A percentile compares a stretch with the other conserved stretches of the same genome.
Conservation (phyloP, 2,888 invertebrate species). For the Ectobius pallidus region DNA sequence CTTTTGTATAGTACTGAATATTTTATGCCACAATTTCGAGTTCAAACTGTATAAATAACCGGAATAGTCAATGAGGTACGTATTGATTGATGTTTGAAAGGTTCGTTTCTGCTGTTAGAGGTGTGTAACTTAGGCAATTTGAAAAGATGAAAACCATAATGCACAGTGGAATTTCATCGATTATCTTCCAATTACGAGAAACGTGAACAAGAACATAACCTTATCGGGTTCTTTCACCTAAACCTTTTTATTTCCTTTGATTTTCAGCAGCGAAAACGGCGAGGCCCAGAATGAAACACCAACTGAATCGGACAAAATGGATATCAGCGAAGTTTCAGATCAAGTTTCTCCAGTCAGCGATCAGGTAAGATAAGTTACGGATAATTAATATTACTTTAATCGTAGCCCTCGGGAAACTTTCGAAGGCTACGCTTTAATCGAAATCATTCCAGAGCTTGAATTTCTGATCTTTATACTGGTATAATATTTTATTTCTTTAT, state of each 20-base stretch:
- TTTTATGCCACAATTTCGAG: not conserved
- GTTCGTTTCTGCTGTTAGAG: not conserved
- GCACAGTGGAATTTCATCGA: not conserved
- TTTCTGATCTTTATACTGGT: no score
- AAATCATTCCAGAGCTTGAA: no score
- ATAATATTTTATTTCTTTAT: no score
- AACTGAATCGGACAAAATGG: conserved; percentile 40
- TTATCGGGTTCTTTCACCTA: not conserved
- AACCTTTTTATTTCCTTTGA: not conserved
- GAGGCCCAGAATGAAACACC: conserved; percentile 39
- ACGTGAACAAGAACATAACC: not conserved
- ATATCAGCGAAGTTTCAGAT: conserved; percentile 41
- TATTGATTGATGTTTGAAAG: not conserved
- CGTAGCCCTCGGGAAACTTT: no score
- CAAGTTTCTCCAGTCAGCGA: conserved; percentile 37
- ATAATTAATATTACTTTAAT: no score
- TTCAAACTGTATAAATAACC: not conserved
- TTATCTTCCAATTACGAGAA: not conserved
- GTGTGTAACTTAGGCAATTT: not conserved
- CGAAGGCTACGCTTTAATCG: no score
- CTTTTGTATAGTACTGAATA: not conserved
- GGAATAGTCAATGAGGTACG: conserved; percentile 25
- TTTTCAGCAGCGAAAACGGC: conserved; percentile 35
- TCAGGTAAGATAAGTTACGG: conserved; percentile 21
- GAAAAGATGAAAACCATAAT: not conserved